These are phyloP conservation scores for Clytia hemisphaerica DNA, from an alignment of 30 jellyfish, hydroid and myxozoan species.

Conservation along the genomic window DNA sequence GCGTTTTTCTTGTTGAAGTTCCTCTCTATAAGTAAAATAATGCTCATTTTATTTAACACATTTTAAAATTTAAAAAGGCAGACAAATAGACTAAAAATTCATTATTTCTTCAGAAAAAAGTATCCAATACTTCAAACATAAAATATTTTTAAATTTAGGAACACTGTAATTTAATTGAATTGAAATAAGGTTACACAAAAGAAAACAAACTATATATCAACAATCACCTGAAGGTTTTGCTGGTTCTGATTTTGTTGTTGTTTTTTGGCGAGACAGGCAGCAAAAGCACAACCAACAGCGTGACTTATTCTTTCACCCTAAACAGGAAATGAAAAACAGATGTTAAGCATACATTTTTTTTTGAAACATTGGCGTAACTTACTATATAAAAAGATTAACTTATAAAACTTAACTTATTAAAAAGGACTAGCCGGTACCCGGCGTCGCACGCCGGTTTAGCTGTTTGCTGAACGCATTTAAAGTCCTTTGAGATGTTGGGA, in stretches of 20 bases:
- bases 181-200: background rate
- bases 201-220: background rate
- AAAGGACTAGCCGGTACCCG: too few species aligned
- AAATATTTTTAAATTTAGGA: too few species aligned
- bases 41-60: background rate
- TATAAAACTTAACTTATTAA: too few species aligned
- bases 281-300: conserved; percentile 99
- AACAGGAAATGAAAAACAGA: background rate
- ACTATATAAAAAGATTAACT: too few species aligned
- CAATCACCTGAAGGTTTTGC: conserved; percentile 72
- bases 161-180: background rate
- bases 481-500: too few species aligned
- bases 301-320: conserved; percentile 97
- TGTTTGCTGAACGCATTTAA: too few species aligned
- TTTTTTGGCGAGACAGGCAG: conserved; percentile 88
- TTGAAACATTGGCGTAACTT: too few species aligned
- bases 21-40: conserved; percentile 46
- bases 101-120: too few species aligned
- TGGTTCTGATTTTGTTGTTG: conserved; percentile 85
- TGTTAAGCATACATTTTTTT: too few species aligned
- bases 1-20: conserved; percentile 69
- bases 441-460: too few species aligned
- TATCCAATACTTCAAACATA: too few species aligned
- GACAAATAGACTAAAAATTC: too few species aligned
- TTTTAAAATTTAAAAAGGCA: background rate